Evolutionary conservation across 1,140 invertebrate species (phyloP), one percentile per base, ranked within the genome.

Genomic region (Atta colombica): DNA sequence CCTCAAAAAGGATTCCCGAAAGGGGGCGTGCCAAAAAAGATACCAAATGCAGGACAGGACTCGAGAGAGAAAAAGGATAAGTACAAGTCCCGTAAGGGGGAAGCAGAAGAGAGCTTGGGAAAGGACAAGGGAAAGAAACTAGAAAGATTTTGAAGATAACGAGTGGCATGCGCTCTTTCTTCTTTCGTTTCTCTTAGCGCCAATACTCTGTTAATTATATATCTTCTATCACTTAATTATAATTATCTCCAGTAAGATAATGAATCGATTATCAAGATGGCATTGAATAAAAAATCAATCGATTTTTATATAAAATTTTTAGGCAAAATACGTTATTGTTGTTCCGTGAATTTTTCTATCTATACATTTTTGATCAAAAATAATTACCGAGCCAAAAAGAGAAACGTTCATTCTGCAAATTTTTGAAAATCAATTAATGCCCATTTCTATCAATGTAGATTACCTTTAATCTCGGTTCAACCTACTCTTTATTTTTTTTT

Each of bases 101-200:
- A 85, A 87, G 51, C 51, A 77, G 61, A 78, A 66, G 12, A 60
- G 58, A 69, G 31, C 3, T 60, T 35, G 35, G 55, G 58, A 66
- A 78, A 88, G 85, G 35, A 77, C 69, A 74, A 80, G 66, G 18
- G 10, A 49, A 16, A 87, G 80, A 85, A 5, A 51, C 14, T 53
- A 77, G 65, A 69, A 65, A 89, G 93, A 91, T 93, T 92, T 93
- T 89, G 69, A 89, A 90, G 92, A 93, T 93, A 94, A 90, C 90
- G 89, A 89, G 91, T 71, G 92, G 89, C 88, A 86, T 88, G 87
- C 85, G 88, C 75, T 80, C 81, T 86, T 86, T 87, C 84, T 86
- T 90, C 85, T 77, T 71, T 81, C 80, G 87, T 60, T 86, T 87
- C 78, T 89, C 71, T 89, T 90, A 80, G 72, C 89, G 77, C 88